Conservation (phyloP, 2,797 vertebrate species). For the Cheirogaleus major region DNA sequence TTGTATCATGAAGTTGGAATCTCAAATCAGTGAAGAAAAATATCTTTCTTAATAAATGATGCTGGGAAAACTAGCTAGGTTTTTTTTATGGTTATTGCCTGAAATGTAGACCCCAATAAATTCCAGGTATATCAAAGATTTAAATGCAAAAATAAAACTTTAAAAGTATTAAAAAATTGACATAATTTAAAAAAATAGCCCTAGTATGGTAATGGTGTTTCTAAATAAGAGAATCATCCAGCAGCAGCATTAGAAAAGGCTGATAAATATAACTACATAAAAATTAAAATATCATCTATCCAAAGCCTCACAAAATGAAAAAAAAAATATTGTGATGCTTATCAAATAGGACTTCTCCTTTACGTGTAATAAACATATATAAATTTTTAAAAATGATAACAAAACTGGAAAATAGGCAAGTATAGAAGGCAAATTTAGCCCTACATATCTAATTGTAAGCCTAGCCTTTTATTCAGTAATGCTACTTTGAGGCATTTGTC, state of each 20-base stretch:
- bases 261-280: background rate
- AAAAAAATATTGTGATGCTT: background rate
- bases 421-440: background rate
- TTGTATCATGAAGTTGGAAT: background rate
- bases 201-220: background rate
- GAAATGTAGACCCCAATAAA: background rate
- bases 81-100: background rate
- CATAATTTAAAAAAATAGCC: background rate
- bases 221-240: background rate
- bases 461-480: conserved; percentile 15
- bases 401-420: background rate
- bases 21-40: conserved; percentile 2
- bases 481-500: background rate
- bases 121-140: background rate
- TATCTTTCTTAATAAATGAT: conserved; percentile 2
- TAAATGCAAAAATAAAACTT: conserved; percentile 54
- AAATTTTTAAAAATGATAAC: background rate
- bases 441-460: background rate
- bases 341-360: background rate
- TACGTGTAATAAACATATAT: background rate
- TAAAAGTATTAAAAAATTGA: background rate
- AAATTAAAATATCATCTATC: background rate
- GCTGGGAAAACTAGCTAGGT: background rate
- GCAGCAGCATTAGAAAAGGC: background rate
- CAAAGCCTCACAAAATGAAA: background rate